A percentile compares a stretch with the other conserved stretches of the same genome.
phyloP scores from a whole-genome alignment of 2,797 vertebrate genomes.

The Dryobates pubescens region DNA sequence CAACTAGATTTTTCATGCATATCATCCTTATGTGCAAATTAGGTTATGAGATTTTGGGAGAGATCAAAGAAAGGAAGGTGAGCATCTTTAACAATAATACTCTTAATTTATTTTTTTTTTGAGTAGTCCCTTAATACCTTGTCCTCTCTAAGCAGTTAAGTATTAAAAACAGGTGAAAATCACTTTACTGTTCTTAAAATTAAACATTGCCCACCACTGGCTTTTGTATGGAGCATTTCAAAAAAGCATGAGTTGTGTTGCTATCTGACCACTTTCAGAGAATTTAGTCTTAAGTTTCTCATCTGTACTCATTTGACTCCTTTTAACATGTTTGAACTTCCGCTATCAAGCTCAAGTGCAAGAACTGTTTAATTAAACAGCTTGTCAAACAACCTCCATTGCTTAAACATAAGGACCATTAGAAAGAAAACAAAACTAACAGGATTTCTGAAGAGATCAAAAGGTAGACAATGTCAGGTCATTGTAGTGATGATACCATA shows the following conservation, averaged over 20 bases:
- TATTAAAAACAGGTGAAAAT: neutral
- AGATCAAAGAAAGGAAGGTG: neutral
- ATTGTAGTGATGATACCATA: neutral
- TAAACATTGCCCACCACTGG: neutral
- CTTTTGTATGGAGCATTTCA: neutral
- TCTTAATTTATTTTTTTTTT: neutral
- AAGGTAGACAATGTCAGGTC: neutral
- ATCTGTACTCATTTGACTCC: neutral
- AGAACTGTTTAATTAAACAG: neutral
- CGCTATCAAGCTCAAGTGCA: neutral
- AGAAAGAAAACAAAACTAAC: conserved; percentile 5
- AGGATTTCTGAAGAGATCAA: neutral
- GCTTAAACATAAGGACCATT: neutral
- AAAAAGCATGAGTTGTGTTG: neutral
- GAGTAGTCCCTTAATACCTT: neutral
- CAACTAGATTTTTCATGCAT: neutral
- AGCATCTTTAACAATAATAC: neutral
- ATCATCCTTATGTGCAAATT: neutral
- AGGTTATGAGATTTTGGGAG: neutral
- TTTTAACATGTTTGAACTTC: neutral
- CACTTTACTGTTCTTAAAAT: conserved; percentile 19
- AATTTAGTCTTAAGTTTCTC: neutral
- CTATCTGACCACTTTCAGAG: neutral
- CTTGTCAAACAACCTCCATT: neutral
- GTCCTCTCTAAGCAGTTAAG: neutral